Conservation (phyloP, 2,113 vertebrate species). For the Nettapus auritus region DNA sequence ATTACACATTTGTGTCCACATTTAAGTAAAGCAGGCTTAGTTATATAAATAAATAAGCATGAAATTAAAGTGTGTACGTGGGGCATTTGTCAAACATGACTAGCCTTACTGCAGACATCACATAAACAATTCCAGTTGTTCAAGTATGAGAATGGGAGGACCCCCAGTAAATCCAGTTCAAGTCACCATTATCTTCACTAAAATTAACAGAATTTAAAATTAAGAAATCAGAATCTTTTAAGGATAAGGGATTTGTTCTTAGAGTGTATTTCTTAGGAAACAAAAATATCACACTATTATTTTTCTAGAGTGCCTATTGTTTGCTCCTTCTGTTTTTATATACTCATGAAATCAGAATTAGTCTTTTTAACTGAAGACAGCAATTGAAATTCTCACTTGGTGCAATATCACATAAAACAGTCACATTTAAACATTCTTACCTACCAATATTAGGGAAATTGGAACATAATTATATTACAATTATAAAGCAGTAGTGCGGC, state of each 20-base stretch:
- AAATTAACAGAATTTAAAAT: not conserved
- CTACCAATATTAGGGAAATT: not conserved
- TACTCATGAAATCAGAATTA: not conserved
- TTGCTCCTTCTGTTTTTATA: not conserved
- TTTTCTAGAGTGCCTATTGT: not conserved
- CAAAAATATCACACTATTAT: not conserved
- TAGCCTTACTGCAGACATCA: not conserved
- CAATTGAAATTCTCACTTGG: not conserved
- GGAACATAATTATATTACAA: not conserved
- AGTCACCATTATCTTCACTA: not conserved
- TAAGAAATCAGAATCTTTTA: not conserved
- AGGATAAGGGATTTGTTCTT: not conserved
- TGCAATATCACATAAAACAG: not conserved
- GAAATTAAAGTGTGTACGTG: not conserved
- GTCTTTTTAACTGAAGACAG: not conserved
- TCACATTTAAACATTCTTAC: not conserved
- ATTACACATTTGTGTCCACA: no score
- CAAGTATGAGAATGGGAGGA: not conserved
- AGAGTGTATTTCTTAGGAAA: not conserved
- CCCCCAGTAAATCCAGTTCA: not conserved
- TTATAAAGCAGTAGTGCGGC: not conserved
- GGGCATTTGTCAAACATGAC: not conserved
- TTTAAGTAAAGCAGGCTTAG: not conserved
- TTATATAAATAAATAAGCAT: not conserved
- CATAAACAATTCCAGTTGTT: not conserved